A percentile compares a stretch with the other conserved stretches of the same genome.
Evolutionary conservation across 2,797 vertebrate genomes (phyloP).

Genomic region (Enteromius trimaculatus): DNA sequence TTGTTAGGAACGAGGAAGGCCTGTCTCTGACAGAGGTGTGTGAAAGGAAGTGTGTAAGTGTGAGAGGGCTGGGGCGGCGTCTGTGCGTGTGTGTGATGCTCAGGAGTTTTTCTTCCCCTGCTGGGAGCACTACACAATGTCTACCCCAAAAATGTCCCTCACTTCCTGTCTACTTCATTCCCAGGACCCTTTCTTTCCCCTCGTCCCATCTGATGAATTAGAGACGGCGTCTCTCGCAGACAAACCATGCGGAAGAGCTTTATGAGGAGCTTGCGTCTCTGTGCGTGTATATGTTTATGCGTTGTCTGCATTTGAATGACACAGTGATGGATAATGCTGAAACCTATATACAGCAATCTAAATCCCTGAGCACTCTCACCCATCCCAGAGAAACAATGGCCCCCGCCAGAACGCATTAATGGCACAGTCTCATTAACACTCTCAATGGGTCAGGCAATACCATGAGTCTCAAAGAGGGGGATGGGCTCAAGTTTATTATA

Average conservation of each 20-base stretch:
- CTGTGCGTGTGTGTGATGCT: constrained; percentile 50
- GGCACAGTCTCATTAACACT: constrained; percentile 64
- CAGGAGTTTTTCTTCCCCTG: constrained; percentile 67
- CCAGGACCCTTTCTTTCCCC: constrained; percentile 68
- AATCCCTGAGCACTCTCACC: constrained; percentile 54
- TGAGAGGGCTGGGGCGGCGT: constrained; percentile 6
- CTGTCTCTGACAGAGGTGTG: constrained; percentile 37
- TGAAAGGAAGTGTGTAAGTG: constrained; percentile 47
- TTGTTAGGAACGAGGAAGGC: background rate
- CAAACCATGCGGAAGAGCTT: constrained; percentile 68
- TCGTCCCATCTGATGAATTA: constrained; percentile 66
- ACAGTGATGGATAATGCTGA: constrained; percentile 39
- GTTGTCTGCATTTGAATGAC: constrained; percentile 39
- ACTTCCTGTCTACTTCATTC: constrained; percentile 58
- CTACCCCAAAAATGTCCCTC: constrained; percentile 61
- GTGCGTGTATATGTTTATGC: background rate
- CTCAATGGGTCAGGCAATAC: constrained; percentile 54
- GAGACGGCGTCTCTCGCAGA: constrained; percentile 42
- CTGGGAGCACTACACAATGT: constrained; percentile 73
- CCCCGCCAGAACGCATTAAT: constrained; percentile 52
- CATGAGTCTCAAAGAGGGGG: constrained; percentile 51
- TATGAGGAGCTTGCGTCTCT: constrained; percentile 50
- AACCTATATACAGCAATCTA: constrained; percentile 49
- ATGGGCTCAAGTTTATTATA: constrained; percentile 54
- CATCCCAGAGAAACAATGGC: constrained; percentile 46